Base-by-base conservation (phyloP, 1,140 invertebrate genomes). In the Gryon sp. region DNA sequence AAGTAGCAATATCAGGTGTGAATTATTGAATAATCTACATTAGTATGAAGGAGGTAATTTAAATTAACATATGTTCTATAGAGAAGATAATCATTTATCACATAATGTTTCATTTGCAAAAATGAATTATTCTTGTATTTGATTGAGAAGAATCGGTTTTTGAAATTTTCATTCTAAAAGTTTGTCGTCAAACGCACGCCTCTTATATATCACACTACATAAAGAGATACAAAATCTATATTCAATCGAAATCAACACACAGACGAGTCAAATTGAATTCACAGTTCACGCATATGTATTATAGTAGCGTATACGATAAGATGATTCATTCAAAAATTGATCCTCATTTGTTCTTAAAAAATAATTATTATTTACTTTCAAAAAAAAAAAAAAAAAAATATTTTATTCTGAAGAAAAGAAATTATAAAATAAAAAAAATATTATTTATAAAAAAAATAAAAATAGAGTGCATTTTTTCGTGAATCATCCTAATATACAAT, bases 221-320 rank as follows among this genome's bases (percentile, higher is more conserved):
- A 75, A 79, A 84, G 78, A 82, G 80, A 86, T 86, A 86, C 80
- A 86, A 85, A 86, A 86, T 83, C 82, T 85, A 81, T 82, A 80
- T 82, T 78, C 81, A 83, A 84, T 84, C 69, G 73, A 82, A 82
- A 83, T 70, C 76, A 80, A 85, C 82, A 85, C 82, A 85, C 80
- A 84, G 79, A 85, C 80, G 76, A 80, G 78, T 81, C 79, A 80
- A 85, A 83, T 78, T 83, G 76, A 66, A 72, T 79, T 81, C 82
- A 83, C 80, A 79, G 43, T 78, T 57, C 59, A 50, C 69, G 40
- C 43, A 28, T 74, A 52, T 70, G 57, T 72, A 50, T 45, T 32
- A 30, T 48, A 45, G 43, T 59, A 69, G 30, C 8, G 12, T 53
- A 36, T 69, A 41, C n/a, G n/a, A n/a, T n/a, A n/a, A n/a, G n/a